phyloP scores from a whole-genome alignment of 2,113 vertebrate species.

The Megalops atlanticus region DNA sequence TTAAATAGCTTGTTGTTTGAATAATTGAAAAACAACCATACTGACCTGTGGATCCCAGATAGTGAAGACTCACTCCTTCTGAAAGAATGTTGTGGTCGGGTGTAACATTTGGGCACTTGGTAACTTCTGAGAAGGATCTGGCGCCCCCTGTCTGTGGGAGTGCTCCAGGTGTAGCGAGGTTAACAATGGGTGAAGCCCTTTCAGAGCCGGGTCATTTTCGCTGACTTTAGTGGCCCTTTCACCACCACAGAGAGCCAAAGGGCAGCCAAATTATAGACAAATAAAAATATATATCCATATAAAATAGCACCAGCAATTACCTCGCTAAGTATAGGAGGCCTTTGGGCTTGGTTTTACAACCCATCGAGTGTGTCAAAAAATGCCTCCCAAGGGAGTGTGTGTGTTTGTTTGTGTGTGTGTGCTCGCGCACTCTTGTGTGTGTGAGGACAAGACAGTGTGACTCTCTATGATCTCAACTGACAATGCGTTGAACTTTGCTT shows the following conservation, averaged over 20 bases:
- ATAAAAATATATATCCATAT: conserved; percentile 67
- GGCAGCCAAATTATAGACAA: conserved; percentile 65
- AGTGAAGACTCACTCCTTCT: neutral
- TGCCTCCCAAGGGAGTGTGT: conserved; percentile 42
- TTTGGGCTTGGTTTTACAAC: conserved; percentile 58
- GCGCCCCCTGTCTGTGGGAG: too few species aligned
- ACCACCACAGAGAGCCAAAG: conserved; percentile 51
- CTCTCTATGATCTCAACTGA: neutral
- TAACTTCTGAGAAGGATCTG: too few species aligned
- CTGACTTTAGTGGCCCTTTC: conserved; percentile 50
- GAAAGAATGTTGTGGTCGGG: too few species aligned
- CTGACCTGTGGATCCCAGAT: neutral
- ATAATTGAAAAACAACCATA: too few species aligned
- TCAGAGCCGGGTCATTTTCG: conserved; percentile 51
- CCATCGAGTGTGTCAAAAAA: conserved; percentile 53
- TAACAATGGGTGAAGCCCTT: neutral
- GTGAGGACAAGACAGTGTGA: neutral
- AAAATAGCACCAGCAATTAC: conserved; percentile 66
- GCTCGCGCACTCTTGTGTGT: conserved; percentile 29
- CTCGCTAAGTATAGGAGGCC: conserved; percentile 65
- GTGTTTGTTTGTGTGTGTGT: conserved; percentile 31
- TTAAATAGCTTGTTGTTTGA: too few species aligned
- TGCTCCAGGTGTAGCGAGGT: neutral
- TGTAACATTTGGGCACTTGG: too few species aligned
- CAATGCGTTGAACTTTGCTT: neutral